Evolutionary conservation across 2,888 invertebrate genomes (phyloP), one percentile per base, ranked within the genome.

Genomic region (Actias luna): DNA sequence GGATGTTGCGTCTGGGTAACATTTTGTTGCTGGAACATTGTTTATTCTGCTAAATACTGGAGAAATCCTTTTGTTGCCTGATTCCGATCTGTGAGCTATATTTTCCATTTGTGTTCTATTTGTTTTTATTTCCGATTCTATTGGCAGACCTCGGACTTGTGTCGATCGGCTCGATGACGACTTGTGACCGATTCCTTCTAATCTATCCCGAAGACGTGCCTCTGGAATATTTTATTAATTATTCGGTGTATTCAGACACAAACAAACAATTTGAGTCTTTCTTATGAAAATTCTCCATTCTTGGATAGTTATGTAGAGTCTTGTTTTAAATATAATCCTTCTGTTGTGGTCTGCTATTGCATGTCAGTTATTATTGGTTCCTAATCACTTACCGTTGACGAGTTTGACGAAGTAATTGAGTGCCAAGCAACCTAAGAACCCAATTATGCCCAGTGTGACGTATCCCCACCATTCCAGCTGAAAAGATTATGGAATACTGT

Each of bases 371-470:
- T n/a, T 29, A 29, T 29, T 7, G 5, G 29, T 29, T n/a, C 16
- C 1, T n/a, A 55, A 1, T 35, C 33, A 42, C 71, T 76, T 31
- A 83, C 83, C 82, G 63, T 82, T 83, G 33, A 81, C 69, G 73
- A 82, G 85, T 67, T 87, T 88, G n/a, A 88, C 74, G 25, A 86
- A 65, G 63, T 78, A 88, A 69, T 87, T 87, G 10, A 87, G 70
- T 2, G 82, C 59, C 35, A 88, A 29, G 63, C 78, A 79, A 25
- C 68, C 35, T 14, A 75, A 0, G 69, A 87, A 87, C 7, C 82
- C 63, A 4, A 68, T 61, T 0, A 83, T 1, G 5, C 71, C 79
- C 7, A 82, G 62, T 4, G 83, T 14, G 8, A 77, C 42, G 65
- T 83, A 88, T 42, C 71, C 67, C 88, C 88, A 88, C 89, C 89